phyloP scores from a whole-genome alignment of 2,113 vertebrate species.

The Malaclemys terrapin region DNA sequence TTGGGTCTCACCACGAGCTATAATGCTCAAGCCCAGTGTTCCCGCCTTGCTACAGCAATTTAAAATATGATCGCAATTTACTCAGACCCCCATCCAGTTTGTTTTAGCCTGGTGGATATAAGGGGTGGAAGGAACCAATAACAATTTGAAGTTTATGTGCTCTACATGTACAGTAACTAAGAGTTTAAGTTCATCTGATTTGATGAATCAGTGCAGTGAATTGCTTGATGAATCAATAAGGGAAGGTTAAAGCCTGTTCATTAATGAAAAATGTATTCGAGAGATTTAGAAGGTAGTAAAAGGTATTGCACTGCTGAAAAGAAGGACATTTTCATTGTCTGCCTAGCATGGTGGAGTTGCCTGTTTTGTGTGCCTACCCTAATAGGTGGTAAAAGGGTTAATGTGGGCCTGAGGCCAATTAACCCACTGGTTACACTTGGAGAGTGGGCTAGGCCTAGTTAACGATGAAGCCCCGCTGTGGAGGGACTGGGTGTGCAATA shows the following conservation, averaged over 20 bases:
- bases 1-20: neutral
- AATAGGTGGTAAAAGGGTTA: no score
- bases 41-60: neutral
- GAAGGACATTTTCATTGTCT: neutral
- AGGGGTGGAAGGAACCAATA: neutral
- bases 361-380: no score
- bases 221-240: neutral
- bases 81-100: neutral
- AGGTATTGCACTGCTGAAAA: neutral
- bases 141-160: neutral
- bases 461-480: no score
- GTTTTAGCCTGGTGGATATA: neutral
- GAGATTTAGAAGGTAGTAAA: slow-evolving; percentile 7
- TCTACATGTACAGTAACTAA: neutral
- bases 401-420: no score
- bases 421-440: no score
- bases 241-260: neutral
- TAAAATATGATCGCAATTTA: neutral
- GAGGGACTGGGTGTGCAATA: no score
- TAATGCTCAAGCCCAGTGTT: neutral
- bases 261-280: neutral
- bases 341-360: neutral
- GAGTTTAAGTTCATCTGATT: neutral
- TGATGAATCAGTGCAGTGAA: neutral
- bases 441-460: no score